Evolutionary conservation across 2,888 invertebrate species (phyloP), one percentile per base, ranked within the genome.

Genomic region (Tiliacea citrago): DNA sequence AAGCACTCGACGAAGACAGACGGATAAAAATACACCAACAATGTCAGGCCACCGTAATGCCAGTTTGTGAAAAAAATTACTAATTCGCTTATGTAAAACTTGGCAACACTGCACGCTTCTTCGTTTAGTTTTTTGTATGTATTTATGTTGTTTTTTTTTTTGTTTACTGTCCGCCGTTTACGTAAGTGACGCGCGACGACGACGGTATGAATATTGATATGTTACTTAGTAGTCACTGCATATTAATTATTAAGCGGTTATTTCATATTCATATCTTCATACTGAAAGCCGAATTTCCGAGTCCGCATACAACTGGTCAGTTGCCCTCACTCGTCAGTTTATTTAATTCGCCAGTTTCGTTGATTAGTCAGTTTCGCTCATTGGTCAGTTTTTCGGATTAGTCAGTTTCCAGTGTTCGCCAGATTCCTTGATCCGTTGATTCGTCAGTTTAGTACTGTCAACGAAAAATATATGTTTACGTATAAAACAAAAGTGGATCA

Each of bases 21-120:
- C 88, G 79, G 82, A 90, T 90, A 90, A 88, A 94, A 93, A 95
- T 93, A 94, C 88, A 91, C 86, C 60, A 87, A 92, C 92, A 92
- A 92, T 93, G 91, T 90, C 89, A 86, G 83, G 79, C 84, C 84
- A 87, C 42, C 73, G 70, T 70, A 73, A 75, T 66, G 78, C 58
- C 68, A 77, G 85, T 89, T 88, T 86, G 86, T 89, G 83, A 86
- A 87, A 90, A 90, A 89, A 89, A 86, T 42, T 39, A 84, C 83
- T 88, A 89, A 91, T 89, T 79, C 80, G 85, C 83, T 88, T 86
- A 87, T 88, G 87, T 89, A 89, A 89, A 88, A 83, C 83, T 83
- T 88, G 86, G 84, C 88, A 86, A 72, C 79, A 75, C 61, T 39
- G 53, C 51, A 70, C 73, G 67, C 58, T 69, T 60, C 49, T 72